Evolutionary conservation across 2,888 invertebrate species (phyloP), one percentile per base, ranked within the genome.

Genomic region (Pseudococcus jackbeardsleyi): DNA sequence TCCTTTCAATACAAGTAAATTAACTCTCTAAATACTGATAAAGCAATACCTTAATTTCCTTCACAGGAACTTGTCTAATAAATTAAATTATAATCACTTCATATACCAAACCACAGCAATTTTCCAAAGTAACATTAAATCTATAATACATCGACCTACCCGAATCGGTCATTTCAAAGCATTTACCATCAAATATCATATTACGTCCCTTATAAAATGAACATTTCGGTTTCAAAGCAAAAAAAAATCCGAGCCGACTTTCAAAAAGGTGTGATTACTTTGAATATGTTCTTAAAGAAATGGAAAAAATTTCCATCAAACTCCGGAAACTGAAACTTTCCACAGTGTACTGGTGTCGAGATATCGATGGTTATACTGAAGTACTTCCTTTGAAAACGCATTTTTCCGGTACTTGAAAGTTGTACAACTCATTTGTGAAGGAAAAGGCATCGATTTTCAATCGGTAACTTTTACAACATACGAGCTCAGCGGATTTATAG

Each of bases 381-480:
- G n/a, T 12, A 72, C 79, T 79, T 79, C 79, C 42, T 79, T 79
- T 42, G 79, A 79, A n/a, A 42, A 46, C 39, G 79, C 17, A 72
- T 79, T 79, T 79, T 79, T 79, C 79, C 79, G 79, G 17, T n/a
- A 79, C 79, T 79, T 42, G 42, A 79, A 79, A 79, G 79, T 79
- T 79, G 42, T 42, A 79, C 33, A n/a, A 79, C 42, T 42, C 79
- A 79, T 42, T 79, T 19, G 39, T 79, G 79, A 42, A 79, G 42
- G 19, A 42, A 26, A 46, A 79, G 79, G 79, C 42, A 46, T 19
- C 42, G 42, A 79, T 79, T 79, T 79, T 39, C 33, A n/a, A 42
- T 19, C 33, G 79, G 42, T 42, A 79, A 72, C 22, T 72, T 59
- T n/a, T 59, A 19, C 9, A 19, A 33, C 11, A 26, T 72, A 72